Percentiles rank a stretch among this genome's conserved stretches.
These are phyloP conservation scores for Stegastes partitus DNA, from an alignment of 2,113 vertebrate species.

Conservation along the genomic window DNA sequence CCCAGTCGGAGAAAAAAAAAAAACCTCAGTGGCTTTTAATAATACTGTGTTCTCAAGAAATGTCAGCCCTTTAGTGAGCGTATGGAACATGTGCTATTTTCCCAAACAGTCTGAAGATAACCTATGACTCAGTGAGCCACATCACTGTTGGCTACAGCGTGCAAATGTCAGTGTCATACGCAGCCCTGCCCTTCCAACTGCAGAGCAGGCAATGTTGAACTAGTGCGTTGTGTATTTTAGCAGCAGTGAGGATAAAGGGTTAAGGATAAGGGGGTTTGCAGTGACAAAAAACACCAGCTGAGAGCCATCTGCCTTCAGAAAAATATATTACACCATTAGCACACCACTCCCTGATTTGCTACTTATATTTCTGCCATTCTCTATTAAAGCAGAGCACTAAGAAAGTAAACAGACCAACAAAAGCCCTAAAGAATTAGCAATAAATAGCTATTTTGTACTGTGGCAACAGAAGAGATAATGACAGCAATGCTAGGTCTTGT, in stretches of 20 bases:
- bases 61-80: slow-evolving; percentile 23
- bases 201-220: neutral
- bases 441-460: neutral
- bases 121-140: slow-evolving; percentile 65
- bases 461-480: neutral
- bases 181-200: slow-evolving; percentile 20
- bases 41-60: neutral
- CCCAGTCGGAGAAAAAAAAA: neutral
- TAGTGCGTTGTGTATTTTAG: slow-evolving; percentile 1
- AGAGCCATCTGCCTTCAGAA: slow-evolving; percentile 62
- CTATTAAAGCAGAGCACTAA: slow-evolving; percentile 1
- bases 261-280: slow-evolving; percentile 24
- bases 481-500: neutral
- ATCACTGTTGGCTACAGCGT: slow-evolving; percentile 10
- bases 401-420: neutral
- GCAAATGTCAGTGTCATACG: slow-evolving; percentile 45
- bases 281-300: slow-evolving; percentile 59
- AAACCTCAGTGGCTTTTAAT: neutral
- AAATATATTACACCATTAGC: slow-evolving; percentile 24
- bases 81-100: slow-evolving; percentile 48
- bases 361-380: slow-evolving; percentile 6
- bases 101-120: slow-evolving; percentile 48
- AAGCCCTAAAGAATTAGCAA: neutral
- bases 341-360: slow-evolving; percentile 32
- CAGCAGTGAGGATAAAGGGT: slow-evolving; percentile 21